Evolutionary conservation across 2,797 vertebrate species (phyloP), one percentile per base, ranked within the genome.

Genomic region (Poecilia wingei): DNA sequence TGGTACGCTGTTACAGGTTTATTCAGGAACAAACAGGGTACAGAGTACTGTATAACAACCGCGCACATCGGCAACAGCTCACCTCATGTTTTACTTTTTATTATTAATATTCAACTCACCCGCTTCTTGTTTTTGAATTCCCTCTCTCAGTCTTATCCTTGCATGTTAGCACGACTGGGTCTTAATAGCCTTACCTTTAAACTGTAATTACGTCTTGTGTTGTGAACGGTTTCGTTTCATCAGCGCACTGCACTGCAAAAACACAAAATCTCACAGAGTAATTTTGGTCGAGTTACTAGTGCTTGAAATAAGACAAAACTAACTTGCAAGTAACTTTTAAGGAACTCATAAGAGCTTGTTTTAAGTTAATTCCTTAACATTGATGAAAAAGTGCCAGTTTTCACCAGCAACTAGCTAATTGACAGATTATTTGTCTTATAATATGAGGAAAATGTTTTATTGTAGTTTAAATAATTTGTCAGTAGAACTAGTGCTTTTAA

Each of bases 1-100:
- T 89, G 79, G 85, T 91, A 75, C 82, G 84, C 88, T 86, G 85
- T 90, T 78, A 82, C 51, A 83, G 55, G 81, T 88, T 85, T 89
- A 89, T 92, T 91, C 68, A 70, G 68, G 93, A 94, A 89, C 89
- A 93, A 92, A 95, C 94, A 94, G 93, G 94, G 94, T 95, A 92
- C 91, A 92, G 64, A 83, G 91, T 95, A 94, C 94, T 95, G 94
- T 95, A 92, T 91, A 88, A 87, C 74, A 86, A 91, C 85, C 57
- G 64, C 81, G 71, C 89, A 92, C 90, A 86, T 88, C 73, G 74
- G 88, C 92, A 93, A 90, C 91, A 79, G 79, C 88, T 90, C 93
- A 93, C 94, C 90, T 92, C 76, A 28, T 84, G 49, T 82, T 82
- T 85, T 77, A 3, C 55, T 49, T 46, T 57, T 75, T 77, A 7